These are phyloP conservation scores for Austrolebias charrua DNA, from an alignment of 2,797 vertebrate genomes.

Conservation along the genomic window DNA sequence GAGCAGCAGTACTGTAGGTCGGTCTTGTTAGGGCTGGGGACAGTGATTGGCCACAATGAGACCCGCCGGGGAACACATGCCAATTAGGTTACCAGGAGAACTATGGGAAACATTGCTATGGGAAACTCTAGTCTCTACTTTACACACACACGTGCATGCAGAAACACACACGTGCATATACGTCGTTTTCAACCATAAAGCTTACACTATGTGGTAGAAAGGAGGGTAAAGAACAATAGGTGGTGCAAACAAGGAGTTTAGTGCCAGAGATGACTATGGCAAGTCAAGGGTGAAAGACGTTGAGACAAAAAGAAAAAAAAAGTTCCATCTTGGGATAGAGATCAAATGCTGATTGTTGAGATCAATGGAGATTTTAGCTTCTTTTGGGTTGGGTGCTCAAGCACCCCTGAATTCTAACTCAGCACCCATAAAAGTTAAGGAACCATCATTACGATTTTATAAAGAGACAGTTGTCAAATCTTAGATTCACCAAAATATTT, in stretches of 20 bases:
- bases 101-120: constrained; percentile 95
- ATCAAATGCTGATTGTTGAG: constrained; percentile 36
- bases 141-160: constrained; percentile 31
- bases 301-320: constrained; percentile 19
- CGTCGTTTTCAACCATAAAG: constrained; percentile 50
- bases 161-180: constrained; percentile 9
- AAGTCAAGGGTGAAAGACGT: constrained; percentile 22
- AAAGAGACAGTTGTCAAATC: too few species aligned
- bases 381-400: too few species aligned
- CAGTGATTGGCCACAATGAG: constrained; percentile 99
- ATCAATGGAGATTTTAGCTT: background rate
- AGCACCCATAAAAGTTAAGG: too few species aligned
- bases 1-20: constrained; percentile 72
- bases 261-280: too few species aligned
- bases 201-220: constrained; percentile 60
- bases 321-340: constrained; percentile 11
- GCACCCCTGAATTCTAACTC: too few species aligned
- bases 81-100: constrained; percentile 95
- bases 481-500: too few species aligned
- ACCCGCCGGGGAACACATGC: constrained; percentile 97
- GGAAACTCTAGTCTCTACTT: constrained; percentile 80
- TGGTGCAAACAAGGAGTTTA: constrained; percentile 22
- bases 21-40: constrained; percentile 86
- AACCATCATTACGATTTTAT: too few species aligned
- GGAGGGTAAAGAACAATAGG: constrained; percentile 8